These are phyloP conservation scores for Brachirus orientalis DNA, from an alignment of 2,113 vertebrate genomes.

Conservation along the genomic window DNA sequence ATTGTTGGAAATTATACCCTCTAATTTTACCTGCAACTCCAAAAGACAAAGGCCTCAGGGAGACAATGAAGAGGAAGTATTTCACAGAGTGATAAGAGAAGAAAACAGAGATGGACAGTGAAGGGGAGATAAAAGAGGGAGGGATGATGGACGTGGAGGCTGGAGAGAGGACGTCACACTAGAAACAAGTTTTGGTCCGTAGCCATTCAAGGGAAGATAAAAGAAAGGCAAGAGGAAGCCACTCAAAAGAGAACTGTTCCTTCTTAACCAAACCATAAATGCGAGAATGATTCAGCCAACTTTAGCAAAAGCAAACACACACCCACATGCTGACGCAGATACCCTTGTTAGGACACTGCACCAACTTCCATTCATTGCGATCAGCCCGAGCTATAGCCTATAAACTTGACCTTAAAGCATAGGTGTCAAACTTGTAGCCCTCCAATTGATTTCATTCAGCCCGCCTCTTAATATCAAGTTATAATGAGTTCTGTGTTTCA, in stretches of 20 bases:
- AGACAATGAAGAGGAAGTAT: slow-evolving; percentile 65
- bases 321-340: no score
- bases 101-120: slow-evolving; percentile 46
- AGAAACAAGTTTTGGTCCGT: slow-evolving; percentile 62
- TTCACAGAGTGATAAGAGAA: slow-evolving; percentile 62
- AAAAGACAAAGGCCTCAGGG: slow-evolving; percentile 69
- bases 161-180: no score
- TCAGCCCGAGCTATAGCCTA: no score
- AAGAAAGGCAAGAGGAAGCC: slow-evolving; percentile 52
- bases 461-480: no score
- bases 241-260: slow-evolving; percentile 54
- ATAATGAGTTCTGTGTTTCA: no score
- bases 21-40: slow-evolving; percentile 75
- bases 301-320: slow-evolving; percentile 18
- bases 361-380: no score
- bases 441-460: no score
- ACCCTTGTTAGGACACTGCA: no score
- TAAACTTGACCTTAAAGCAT: no score
- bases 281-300: no score
- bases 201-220: slow-evolving; percentile 66
- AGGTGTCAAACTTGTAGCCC: no score
- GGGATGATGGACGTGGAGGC: slow-evolving; percentile 27
- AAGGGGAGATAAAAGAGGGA: slow-evolving; percentile 30
- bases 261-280: slow-evolving; percentile 49
- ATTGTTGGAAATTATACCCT: slow-evolving; percentile 79